These are phyloP conservation scores for Monodelphis domestica DNA, from an alignment of 2,797 vertebrate genomes.

Conservation along the genomic window DNA sequence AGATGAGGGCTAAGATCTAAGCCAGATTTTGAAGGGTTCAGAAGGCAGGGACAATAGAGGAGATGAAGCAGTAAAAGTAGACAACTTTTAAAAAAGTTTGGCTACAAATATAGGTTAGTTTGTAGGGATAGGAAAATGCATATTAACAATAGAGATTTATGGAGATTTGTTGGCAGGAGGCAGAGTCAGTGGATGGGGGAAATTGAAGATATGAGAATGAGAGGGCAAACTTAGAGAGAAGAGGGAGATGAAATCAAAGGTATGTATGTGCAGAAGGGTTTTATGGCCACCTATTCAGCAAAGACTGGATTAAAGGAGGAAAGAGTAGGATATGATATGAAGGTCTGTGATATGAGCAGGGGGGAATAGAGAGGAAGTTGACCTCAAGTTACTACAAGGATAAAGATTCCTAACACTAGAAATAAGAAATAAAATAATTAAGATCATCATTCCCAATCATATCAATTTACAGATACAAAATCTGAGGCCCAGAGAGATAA, in stretches of 20 bases:
- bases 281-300: neutral
- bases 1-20: neutral
- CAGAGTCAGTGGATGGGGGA: neutral
- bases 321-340: neutral
- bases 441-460: neutral
- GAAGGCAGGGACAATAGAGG: neutral
- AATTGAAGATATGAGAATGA: neutral
- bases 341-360: neutral
- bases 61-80: neutral
- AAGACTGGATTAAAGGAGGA: neutral
- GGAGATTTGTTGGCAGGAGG: neutral
- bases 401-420: neutral
- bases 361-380: neutral
- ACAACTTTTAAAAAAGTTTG: neutral
- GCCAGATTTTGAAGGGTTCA: neutral
- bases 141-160: neutral
- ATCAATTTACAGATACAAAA: neutral
- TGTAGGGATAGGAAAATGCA: neutral
- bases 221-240: neutral
- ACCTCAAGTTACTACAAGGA: neutral
- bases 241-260: neutral
- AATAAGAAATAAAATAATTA: neutral
- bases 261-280: neutral
- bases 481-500: neutral
- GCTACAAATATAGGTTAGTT: neutral